phyloP scores from a whole-genome alignment of 2,888 invertebrate species.

The Camponotus fellah region DNA sequence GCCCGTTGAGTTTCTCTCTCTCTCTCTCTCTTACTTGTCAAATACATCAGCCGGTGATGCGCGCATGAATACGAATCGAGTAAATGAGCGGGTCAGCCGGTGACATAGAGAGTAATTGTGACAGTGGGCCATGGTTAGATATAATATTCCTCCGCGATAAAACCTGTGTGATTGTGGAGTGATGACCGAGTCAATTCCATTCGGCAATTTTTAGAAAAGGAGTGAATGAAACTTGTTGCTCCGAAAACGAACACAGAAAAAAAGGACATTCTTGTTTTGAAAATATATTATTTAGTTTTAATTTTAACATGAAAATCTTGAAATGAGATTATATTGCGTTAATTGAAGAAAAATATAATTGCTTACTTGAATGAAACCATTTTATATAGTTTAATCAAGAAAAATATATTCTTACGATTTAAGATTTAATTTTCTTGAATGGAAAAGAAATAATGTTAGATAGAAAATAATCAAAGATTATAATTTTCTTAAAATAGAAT shows the following conservation, averaged over 20 bases:
- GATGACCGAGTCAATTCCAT: not conserved
- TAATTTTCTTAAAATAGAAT: no score
- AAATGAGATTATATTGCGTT: no score
- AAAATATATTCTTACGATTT: no score
- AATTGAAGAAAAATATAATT: no score
- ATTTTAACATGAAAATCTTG: no score
- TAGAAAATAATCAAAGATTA: no score
- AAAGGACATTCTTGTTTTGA: no score
- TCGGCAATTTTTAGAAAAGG: not conserved
- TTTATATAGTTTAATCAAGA: no score
- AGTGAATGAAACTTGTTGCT: not conserved
- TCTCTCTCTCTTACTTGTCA: not conserved
- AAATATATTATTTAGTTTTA: no score
- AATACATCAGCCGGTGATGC: not conserved
- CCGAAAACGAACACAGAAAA: not conserved
- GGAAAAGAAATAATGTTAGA: no score
- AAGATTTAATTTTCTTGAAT: no score
- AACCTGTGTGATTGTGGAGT: not conserved
- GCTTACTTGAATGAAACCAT: no score
- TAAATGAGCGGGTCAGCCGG: conserved; percentile 21
- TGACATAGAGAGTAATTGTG: conserved; percentile 26
- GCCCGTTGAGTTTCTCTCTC: conserved; percentile 54
- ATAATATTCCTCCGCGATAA: conserved; percentile 12
- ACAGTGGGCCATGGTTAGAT: conserved; percentile 25
- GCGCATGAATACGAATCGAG: conserved; percentile 11